phyloP scores from a whole-genome alignment of 2,888 invertebrate genomes.

The Nymphalis c-album region DNA sequence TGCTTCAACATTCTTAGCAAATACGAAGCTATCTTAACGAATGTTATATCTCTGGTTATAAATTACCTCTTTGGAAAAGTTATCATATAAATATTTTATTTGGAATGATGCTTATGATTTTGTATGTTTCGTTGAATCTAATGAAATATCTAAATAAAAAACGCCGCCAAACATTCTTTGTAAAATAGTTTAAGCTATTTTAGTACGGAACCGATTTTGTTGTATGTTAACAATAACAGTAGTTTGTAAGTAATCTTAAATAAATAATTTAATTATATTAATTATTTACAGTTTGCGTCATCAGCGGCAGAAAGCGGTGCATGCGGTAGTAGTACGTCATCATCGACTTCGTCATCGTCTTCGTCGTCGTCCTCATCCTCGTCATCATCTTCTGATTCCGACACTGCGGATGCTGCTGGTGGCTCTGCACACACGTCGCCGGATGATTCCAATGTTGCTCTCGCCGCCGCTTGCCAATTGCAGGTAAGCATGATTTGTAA shows the following conservation, averaged over 20 bases:
- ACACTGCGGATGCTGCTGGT: constrained; percentile 70
- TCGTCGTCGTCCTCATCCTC: constrained; percentile 75
- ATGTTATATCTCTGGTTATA: not conserved
- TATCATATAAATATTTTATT: no score
- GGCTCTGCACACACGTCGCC: constrained; percentile 66
- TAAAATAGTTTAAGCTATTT: no score
- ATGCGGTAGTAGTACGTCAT: constrained; percentile 71
- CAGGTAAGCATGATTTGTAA: constrained; percentile 57
- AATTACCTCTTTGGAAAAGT: no score
- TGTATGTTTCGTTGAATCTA: no score
- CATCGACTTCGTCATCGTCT: constrained; percentile 69
- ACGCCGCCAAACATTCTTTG: no score
- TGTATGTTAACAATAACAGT: not conserved
- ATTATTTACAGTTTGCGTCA: constrained; percentile 63
- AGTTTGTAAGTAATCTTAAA: not conserved
- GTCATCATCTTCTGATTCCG: constrained; percentile 73
- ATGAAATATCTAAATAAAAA: no score
- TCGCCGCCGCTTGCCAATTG: constrained; percentile 80
- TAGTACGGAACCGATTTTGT: no score
- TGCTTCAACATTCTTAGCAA: constrained; percentile 40
- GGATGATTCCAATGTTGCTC: constrained; percentile 80
- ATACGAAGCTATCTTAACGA: not conserved
- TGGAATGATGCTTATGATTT: no score
- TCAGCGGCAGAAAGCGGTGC: constrained; percentile 65
- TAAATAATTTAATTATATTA: not conserved